Evolutionary conservation across 1,140 invertebrate genomes (phyloP).

Genomic region (Tetragnatha versicolor): DNA sequence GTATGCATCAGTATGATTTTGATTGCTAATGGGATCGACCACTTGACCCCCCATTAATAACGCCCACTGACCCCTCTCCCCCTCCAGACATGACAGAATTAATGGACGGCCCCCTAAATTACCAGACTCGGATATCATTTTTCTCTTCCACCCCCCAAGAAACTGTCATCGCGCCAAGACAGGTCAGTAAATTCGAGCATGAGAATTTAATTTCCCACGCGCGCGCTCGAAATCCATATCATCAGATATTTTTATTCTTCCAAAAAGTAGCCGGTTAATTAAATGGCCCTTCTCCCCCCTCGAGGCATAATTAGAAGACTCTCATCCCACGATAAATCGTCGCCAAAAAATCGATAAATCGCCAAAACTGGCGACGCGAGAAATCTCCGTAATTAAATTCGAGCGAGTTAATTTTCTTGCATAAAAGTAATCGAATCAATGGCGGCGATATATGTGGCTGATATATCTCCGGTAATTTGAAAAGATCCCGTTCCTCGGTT

Average conservation of each 20-base stretch:
- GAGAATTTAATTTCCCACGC: slow-evolving; percentile 22
- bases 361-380: slow-evolving; percentile 10
- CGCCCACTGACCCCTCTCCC: no score
- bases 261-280: slow-evolving; percentile 31
- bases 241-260: slow-evolving; percentile 11
- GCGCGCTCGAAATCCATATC: slow-evolving; percentile 23
- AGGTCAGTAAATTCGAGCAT: slow-evolving; percentile 6
- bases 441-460: neutral
- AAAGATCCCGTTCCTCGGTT: no score
- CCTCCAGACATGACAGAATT: no score
- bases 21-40: no score
- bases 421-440: slow-evolving; percentile 23
- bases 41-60: no score
- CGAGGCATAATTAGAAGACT: slow-evolving; percentile 29
- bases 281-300: slow-evolving; percentile 25
- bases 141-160: neutral
- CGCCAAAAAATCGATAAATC: slow-evolving; percentile 31
- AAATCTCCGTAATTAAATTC: slow-evolving; percentile 23
- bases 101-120: no score
- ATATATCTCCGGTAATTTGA: neutral
- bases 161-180: slow-evolving; percentile 20
- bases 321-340: no score
- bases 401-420: slow-evolving; percentile 29
- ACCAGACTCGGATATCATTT: neutral
- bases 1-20: no score